Base-by-base conservation (phyloP, 2,888 invertebrate genomes). In the Tipula helvola region DNA sequence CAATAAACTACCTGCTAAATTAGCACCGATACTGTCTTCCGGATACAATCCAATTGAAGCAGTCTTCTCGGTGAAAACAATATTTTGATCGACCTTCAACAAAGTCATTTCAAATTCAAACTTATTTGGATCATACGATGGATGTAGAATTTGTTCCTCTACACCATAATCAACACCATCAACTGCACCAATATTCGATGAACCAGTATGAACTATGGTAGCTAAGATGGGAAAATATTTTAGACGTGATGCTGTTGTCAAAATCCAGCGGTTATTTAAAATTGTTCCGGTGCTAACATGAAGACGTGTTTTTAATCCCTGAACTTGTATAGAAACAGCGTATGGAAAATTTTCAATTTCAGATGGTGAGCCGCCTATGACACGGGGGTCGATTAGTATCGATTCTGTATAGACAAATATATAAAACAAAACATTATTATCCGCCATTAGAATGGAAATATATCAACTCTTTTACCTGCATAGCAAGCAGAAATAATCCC, bases 281-380 rank as follows among this genome's bases (percentile, higher is more conserved):
- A 89, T 41, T 90, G 89, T 87, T 85, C 89, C 13, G 89, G 88
- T 88, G 41, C 85, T 39, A 16, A 39, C 8, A 85, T 85, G 85
- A n/a, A n/a, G 28, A 28, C 13, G 10, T n/a, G n/a, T 10, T 36
- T 5, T 3, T 16, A n/a, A 28, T 28, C 36, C n/a, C n/a, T 41
- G 85, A 5, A 8, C n/a, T 39, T 16, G 85, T 39, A 85, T 8
- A n/a, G 85, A 41, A 7, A 5, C 36, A 1, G n/a, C 13, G n/a
- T 85, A 85, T 7, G 85, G 85, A 41, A 85, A 41, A 10, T 16
- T 8, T 10, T 85, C 41, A n/a, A 41, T 85, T 85, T 39, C 41
- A 16, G 41, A 16, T 16, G n/a, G 52, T 57, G 16, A 4, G 16
- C 18, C 52, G 8, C 52, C 52, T 5, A 10, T 10, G 3, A 44